These are phyloP conservation scores for Euthynnus affinis DNA, from an alignment of 2,797 vertebrate species.

Conservation along the genomic window DNA sequence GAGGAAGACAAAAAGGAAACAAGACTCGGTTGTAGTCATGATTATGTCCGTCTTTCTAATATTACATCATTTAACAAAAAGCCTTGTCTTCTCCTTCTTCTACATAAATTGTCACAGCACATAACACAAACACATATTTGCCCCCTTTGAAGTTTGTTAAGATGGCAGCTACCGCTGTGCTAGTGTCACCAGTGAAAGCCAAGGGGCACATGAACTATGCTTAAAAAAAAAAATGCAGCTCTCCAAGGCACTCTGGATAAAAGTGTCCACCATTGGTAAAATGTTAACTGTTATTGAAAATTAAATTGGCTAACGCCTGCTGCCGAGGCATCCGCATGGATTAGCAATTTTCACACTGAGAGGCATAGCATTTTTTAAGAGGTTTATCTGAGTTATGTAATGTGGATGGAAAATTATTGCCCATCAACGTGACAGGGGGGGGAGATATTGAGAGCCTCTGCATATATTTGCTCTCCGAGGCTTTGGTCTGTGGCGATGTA, in stretches of 20 bases:
- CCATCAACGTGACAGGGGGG: constrained; percentile 52
- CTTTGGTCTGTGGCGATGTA: constrained; percentile 8
- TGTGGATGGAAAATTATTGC: constrained; percentile 51
- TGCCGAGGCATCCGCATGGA: constrained; percentile 29
- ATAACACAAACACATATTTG: not conserved
- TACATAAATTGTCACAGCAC: constrained; percentile 18
- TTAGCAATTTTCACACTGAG: constrained; percentile 54
- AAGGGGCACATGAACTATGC: constrained; percentile 13
- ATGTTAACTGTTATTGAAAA: constrained; percentile 60
- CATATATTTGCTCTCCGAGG: constrained; percentile 15
- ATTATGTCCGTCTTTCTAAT: constrained; percentile 20
- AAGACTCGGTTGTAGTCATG: not conserved
- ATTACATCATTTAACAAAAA: constrained; percentile 6
- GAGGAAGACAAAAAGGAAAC: not conserved
- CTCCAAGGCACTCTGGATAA: not conserved
- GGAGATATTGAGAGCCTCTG: constrained; percentile 31
- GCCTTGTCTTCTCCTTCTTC: not conserved
- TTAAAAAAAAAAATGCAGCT: not conserved
- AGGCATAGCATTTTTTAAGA: constrained; percentile 57
- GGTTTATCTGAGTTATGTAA: constrained; percentile 68
- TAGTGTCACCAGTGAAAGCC: constrained; percentile 13
- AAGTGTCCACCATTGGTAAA: constrained; percentile 29
- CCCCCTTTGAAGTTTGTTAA: constrained; percentile 40
- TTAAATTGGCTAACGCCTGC: constrained; percentile 42
- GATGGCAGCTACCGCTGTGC: constrained; percentile 31